Percentiles rank a stretch among this genome's conserved stretches.
phyloP scores from a whole-genome alignment of 2,888 invertebrate species.

The Euphydryas editha region DNA sequence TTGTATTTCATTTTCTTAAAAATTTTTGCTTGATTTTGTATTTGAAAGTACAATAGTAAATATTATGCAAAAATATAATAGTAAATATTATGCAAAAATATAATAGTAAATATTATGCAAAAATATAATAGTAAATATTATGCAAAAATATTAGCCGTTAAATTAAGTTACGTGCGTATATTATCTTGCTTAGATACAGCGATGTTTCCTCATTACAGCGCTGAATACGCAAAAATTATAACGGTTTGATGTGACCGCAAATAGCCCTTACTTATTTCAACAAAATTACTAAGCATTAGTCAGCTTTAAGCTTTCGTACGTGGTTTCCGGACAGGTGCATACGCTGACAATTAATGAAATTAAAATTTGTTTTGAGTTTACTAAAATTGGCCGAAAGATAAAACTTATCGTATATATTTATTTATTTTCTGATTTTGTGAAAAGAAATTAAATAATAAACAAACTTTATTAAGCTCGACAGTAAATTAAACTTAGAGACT shows the following conservation, averaged over 20 bases:
- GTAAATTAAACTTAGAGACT: too few species aligned
- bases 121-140: too few species aligned
- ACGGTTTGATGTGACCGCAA: constrained; percentile 35
- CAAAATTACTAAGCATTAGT: constrained; percentile 38
- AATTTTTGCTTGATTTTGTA: too few species aligned
- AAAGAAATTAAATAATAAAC: too few species aligned
- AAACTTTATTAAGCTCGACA: too few species aligned
- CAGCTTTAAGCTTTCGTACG: constrained; percentile 29
- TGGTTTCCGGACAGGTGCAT: constrained; percentile 32
- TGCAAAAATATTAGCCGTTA: not conserved
- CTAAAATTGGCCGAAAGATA: not conserved
- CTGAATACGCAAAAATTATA: constrained; percentile 34
- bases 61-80: too few species aligned
- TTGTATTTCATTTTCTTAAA: too few species aligned
- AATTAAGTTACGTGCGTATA: not conserved
- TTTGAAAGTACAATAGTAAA: too few species aligned
- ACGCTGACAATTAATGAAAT: constrained; percentile 26
- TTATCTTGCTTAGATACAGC: constrained; percentile 20
- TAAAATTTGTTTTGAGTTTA: not conserved
- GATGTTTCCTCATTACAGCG: constrained; percentile 25
- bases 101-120: too few species aligned
- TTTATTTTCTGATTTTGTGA: too few species aligned
- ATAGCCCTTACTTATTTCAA: constrained; percentile 33
- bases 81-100: too few species aligned
- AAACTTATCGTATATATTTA: not conserved